Base-by-base conservation (phyloP, 2,797 vertebrate genomes). In the Chaenodraco wilsoni region DNA sequence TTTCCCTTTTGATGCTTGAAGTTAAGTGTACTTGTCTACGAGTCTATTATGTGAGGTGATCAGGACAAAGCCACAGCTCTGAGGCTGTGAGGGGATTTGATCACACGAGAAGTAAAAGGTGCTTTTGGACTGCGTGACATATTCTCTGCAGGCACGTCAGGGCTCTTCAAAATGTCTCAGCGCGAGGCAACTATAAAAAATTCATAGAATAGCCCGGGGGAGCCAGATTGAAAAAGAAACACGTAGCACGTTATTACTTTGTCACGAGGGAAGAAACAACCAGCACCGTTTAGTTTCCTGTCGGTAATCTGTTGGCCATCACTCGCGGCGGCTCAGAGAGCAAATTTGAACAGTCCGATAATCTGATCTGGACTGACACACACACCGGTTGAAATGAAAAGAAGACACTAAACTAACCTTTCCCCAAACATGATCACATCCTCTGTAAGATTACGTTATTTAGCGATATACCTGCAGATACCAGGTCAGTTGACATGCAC, bases 111-210 rank as follows among this genome's bases (percentile, higher is more conserved):
- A 46, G 70, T 63, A 54, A 75, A 78, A 76, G 7, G 21, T 74
- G 57, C 67, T 64, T 64, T 74, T 75, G 69, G 56, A 76, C 69
- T 65, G 57, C 0, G 48, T 31, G 50, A 21, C 74, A 78, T 59
- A 72, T 84, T 73, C 80, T 87, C 73, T 16, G 52, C 74, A 68
- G 72, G 65, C 83, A 75, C 52, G 69, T 79, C 77, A 76, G 56
- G 65, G 80, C 70, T 74, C 67, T 69, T 83, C 69, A 83, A 65
- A 71, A 59, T 74, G 69, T 82, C 77, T 72, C 82, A 40, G 80
- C 66, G 54, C 63, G 82, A 82, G 72, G 81, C 79, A 74, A 81
- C 82, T 76, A 88, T 87, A 72, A 83, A 72, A 85, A 78, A 87
- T 79, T 88, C 79, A 87, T 80, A 66, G 79, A 73, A 69, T 65